These are phyloP conservation scores for Drosophila austrosaltans DNA, from an alignment of 2,888 invertebrate species.

Conservation along the genomic window DNA sequence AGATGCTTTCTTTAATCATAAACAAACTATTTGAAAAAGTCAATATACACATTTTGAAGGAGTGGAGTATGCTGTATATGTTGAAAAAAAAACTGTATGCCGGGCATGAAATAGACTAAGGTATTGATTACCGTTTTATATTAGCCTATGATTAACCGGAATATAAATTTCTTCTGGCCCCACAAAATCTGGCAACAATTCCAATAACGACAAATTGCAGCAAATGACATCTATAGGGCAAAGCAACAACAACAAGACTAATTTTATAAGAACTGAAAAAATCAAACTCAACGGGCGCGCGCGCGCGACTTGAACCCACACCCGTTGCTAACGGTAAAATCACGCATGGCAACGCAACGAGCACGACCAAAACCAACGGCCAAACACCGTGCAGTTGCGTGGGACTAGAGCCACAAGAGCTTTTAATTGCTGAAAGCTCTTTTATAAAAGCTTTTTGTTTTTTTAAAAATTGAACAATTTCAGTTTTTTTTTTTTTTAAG, in stretches of 20 bases:
- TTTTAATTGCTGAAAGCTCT: conserved; percentile 8
- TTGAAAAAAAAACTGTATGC: conserved; percentile 63
- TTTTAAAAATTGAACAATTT: neutral
- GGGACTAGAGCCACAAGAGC: conserved; percentile 21
- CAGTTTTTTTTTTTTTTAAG: no score
- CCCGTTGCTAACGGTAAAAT: neutral
- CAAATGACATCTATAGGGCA: conserved; percentile 46
- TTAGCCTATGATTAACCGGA: conserved; percentile 81
- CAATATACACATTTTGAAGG: neutral
- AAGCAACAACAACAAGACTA: neutral
- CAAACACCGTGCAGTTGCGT: fast-evolving
- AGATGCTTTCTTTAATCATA: no score
- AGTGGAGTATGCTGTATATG: neutral
- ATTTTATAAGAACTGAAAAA: neutral
- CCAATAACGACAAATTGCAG: conserved; percentile 61
- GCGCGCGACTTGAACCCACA: conserved; percentile 37
- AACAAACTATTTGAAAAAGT: neutral
- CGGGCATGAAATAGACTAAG: conserved; percentile 81
- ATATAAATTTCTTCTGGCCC: conserved; percentile 74
- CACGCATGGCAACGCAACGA: conserved; percentile 19
- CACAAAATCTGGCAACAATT: conserved; percentile 56
- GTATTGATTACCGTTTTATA: conserved; percentile 60
- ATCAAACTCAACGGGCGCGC: neutral
- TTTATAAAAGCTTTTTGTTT: conserved; percentile 29
- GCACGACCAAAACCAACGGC: conserved; percentile 46